Evolutionary conservation across 2,797 vertebrate genomes (phyloP).

Genomic region (Babyrousa celebensis): DNA sequence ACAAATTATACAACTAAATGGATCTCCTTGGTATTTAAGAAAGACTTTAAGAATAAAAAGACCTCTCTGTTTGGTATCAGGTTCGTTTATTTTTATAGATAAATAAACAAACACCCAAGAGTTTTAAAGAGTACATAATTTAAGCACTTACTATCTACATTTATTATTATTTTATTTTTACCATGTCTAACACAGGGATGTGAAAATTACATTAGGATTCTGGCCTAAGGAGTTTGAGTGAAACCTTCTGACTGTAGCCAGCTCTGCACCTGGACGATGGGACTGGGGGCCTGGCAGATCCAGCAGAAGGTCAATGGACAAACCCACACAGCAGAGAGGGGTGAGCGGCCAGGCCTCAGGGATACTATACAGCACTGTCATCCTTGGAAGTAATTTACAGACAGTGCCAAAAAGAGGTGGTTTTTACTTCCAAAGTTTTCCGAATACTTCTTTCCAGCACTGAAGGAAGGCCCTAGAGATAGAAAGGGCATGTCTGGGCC

Average conservation of each 20-base stretch:
- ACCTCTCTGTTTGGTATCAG: not conserved
- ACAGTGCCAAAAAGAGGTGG: not conserved
- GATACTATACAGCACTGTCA: not conserved
- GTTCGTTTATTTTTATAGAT: not conserved
- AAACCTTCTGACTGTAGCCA: not conserved
- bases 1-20: constrained; percentile 47
- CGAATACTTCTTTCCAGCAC: not conserved
- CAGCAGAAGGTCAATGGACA: not conserved
- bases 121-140: not conserved
- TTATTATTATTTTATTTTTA: not conserved
- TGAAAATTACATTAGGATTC: constrained; percentile 2
- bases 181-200: not conserved
- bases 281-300: not conserved
- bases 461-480: not conserved
- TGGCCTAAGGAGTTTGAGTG: not conserved
- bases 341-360: no score
- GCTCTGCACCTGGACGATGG: not conserved
- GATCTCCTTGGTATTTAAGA: not conserved
- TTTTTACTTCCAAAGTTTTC: constrained; percentile 10
- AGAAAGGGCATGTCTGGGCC: not conserved
- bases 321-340: not conserved
- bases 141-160: not conserved
- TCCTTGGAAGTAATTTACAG: not conserved
- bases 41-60: constrained; percentile 39
- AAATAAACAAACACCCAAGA: not conserved